These are phyloP conservation scores for Xylocopa sonorina DNA, from an alignment of 1,140 invertebrate genomes.

Conservation along the genomic window DNA sequence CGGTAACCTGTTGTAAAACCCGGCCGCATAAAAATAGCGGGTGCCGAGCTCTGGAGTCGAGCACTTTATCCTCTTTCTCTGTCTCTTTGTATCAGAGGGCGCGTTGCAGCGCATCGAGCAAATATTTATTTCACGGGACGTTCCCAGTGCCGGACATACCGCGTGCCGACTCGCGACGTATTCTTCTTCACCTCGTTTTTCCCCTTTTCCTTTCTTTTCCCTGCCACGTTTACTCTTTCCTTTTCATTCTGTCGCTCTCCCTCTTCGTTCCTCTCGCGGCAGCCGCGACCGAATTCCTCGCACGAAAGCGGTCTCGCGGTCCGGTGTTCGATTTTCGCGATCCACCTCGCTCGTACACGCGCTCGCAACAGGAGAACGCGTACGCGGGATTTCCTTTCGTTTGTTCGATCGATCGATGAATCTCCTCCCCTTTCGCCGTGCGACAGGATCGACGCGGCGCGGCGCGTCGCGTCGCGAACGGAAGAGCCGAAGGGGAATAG, in stretches of 20 bases:
- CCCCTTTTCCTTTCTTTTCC: not conserved
- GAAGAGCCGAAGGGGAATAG: too few species aligned
- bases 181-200: not conserved
- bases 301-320: not conserved
- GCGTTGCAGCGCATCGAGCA: slow-evolving; percentile 54
- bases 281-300: slow-evolving; percentile 17
- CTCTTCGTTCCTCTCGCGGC: too few species aligned
- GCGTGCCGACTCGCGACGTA: not conserved
- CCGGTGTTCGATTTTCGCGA: not conserved
- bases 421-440: too few species aligned
- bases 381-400: not conserved
- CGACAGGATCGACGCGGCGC: not conserved
- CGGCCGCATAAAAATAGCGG: slow-evolving; percentile 76
- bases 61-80: slow-evolving; percentile 66
- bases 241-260: not conserved
- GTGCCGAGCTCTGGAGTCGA: slow-evolving; percentile 60
- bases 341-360: not conserved
- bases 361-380: not conserved
- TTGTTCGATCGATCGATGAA: not conserved
- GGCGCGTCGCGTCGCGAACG: not conserved
- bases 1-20: slow-evolving; percentile 77
- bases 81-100: slow-evolving; percentile 47
- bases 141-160: slow-evolving; percentile 41
- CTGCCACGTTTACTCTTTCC: not conserved
- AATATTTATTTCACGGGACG: slow-evolving; percentile 67